Evolutionary conservation across 2,797 vertebrate genomes (phyloP).

Genomic region (Cyclopterus lumpus): DNA sequence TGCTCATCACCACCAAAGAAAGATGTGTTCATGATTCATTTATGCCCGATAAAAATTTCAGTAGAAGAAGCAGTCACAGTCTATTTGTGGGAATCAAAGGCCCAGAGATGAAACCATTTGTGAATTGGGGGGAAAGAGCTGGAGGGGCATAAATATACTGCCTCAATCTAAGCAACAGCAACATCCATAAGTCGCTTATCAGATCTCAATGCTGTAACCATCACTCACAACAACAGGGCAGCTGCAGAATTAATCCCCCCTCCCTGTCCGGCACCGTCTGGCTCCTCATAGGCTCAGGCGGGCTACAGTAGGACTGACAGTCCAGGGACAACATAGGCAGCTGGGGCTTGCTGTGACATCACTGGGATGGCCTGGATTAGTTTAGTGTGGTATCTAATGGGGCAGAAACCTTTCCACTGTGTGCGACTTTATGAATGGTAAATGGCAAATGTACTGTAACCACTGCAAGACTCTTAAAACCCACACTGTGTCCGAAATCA

Average conservation of each 20-base stretch:
- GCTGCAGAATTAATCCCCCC: slow-evolving; percentile 73
- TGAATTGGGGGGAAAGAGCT: slow-evolving; percentile 45
- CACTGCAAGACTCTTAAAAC: not conserved
- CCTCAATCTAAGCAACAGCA: slow-evolving; percentile 64
- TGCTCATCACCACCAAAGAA: slow-evolving; percentile 57
- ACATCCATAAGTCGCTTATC: slow-evolving; percentile 76
- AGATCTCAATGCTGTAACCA: slow-evolving; percentile 72
- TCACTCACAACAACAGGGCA: slow-evolving; percentile 68
- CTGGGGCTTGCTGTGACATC: slow-evolving; percentile 73
- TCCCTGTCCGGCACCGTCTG: slow-evolving; percentile 56
- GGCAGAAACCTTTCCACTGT: slow-evolving; percentile 56
- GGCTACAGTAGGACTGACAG: slow-evolving; percentile 56
- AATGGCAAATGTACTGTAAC: slow-evolving; percentile 4
- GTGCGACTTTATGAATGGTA: slow-evolving; percentile 67
- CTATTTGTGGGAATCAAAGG: slow-evolving; percentile 67
- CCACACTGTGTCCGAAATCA: too few relatives aligned
- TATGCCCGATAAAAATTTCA: slow-evolving; percentile 80
- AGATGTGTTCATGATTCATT: slow-evolving; percentile 75
- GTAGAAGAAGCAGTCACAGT: slow-evolving; percentile 53
- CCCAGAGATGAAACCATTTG: slow-evolving; percentile 56
- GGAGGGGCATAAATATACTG: slow-evolving; percentile 50
- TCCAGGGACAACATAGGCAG: slow-evolving; percentile 63
- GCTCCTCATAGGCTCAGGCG: slow-evolving; percentile 64
- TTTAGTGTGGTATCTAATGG: slow-evolving; percentile 61
- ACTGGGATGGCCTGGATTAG: slow-evolving; percentile 58